These are phyloP conservation scores for Gasteruption jaculator DNA, from an alignment of 2,888 invertebrate genomes.

Conservation along the genomic window DNA sequence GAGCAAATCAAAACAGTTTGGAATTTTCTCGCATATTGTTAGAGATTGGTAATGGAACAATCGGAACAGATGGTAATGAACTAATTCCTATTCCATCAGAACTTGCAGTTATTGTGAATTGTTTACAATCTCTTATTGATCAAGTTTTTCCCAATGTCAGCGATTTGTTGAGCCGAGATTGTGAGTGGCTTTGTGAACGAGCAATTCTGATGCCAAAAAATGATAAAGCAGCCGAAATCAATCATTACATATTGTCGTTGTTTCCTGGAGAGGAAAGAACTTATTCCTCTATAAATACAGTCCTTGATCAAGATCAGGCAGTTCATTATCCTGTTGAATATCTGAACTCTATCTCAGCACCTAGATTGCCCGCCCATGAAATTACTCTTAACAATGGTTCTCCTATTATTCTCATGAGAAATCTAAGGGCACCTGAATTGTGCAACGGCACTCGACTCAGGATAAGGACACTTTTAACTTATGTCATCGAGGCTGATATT, in stretches of 20 bases:
- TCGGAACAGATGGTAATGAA: constrained; percentile 6
- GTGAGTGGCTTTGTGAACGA: constrained; percentile 32
- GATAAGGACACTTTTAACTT: constrained; percentile 15
- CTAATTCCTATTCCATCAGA: constrained; percentile 40
- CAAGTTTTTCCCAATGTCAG: constrained; percentile 36
- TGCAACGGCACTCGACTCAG: constrained; percentile 26
- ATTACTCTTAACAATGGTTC: constrained; percentile 30
- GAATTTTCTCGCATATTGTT: constrained; percentile 19
- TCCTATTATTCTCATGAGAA: constrained; percentile 32
- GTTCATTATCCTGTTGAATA: too few species aligned
- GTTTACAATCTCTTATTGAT: constrained; percentile 30
- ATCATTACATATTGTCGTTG: too few species aligned
- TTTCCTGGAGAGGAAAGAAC: too few species aligned
- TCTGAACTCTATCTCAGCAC: constrained; percentile 25
- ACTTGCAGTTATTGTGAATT: constrained; percentile 39
- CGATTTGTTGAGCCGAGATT: constrained; percentile 31
- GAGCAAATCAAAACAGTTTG: constrained; percentile 11
- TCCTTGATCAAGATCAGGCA: too few species aligned
- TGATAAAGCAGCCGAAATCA: too few species aligned
- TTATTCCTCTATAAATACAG: too few species aligned
- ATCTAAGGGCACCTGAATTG: constrained; percentile 25
- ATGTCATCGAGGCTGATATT: constrained; percentile 20
- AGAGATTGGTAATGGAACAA: constrained; percentile 23
- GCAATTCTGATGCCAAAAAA: constrained; percentile 40
- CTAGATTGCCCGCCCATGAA: constrained; percentile 27